phyloP scores from a whole-genome alignment of 2,113 vertebrate species.

The Lasiurus borealis region DNA sequence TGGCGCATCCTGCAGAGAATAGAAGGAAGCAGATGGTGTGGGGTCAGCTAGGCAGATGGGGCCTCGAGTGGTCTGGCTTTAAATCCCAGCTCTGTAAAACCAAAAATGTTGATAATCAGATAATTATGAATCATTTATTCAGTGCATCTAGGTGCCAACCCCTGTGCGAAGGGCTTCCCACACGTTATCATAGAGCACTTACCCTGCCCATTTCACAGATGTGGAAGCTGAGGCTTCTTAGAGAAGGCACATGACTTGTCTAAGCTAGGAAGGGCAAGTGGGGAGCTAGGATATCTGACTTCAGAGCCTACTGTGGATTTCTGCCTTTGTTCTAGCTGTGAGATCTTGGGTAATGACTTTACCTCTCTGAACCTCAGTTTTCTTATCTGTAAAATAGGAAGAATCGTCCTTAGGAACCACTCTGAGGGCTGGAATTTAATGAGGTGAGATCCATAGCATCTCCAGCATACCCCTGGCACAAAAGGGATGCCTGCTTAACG shows the following conservation, averaged over 20 bases:
- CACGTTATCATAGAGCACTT: not conserved
- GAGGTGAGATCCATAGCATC: not conserved
- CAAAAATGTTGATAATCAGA: not conserved
- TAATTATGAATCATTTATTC: not conserved
- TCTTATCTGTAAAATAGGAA: not conserved
- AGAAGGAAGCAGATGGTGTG: rapidly evolving
- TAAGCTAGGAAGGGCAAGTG: not conserved
- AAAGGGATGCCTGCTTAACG: not conserved
- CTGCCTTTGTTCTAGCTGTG: not conserved
- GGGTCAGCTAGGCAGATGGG: rapidly evolving
- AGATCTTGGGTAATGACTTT: not conserved
- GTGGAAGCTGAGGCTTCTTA: not conserved
- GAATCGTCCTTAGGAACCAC: not conserved
- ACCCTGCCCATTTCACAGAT: not conserved
- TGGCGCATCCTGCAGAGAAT: slow-evolving; percentile 90
- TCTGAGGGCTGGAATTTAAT: not conserved
- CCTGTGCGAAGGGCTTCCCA: not conserved
- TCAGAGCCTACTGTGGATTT: not conserved
- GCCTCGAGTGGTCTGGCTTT: not conserved
- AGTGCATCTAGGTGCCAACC: not conserved
- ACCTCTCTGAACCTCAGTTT: not conserved
- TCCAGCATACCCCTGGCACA: not conserved
- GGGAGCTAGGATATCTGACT: not conserved
- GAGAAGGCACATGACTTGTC: not conserved
- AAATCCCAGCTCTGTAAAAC: not conserved